Evolutionary conservation across 1,140 invertebrate species (phyloP).

Genomic region (Papilio aristodemus): DNA sequence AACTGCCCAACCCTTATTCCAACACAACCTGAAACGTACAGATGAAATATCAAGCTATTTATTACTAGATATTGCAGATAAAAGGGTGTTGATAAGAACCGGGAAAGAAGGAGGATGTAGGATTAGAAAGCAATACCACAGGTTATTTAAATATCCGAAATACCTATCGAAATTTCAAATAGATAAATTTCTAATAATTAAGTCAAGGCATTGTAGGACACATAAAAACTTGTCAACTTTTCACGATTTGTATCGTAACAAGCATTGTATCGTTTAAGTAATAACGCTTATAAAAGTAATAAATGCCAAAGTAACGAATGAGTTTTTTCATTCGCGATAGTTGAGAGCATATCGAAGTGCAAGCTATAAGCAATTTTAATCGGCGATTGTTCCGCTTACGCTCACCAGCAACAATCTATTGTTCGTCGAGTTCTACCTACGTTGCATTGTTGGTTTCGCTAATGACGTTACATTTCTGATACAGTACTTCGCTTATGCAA

Average conservation of each 20-base stretch:
- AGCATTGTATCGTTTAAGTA: neutral
- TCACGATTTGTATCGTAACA: neutral
- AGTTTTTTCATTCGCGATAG: constrained; percentile 48
- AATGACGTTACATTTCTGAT: constrained; percentile 27
- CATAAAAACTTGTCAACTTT: neutral
- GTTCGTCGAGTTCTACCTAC: constrained; percentile 42
- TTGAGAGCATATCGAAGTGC: constrained; percentile 52
- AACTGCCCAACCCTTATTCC: too few relatives aligned
- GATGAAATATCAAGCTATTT: too few relatives aligned
- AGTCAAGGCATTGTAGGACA: neutral
- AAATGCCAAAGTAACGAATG: constrained; percentile 48
- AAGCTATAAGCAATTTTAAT: constrained; percentile 73
- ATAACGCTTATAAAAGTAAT: constrained; percentile 42
- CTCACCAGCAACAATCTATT: constrained; percentile 60
- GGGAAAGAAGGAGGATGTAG: too few relatives aligned
- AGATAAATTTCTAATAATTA: neutral
- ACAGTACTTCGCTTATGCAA: neutral
- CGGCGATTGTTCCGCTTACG: constrained; percentile 67
- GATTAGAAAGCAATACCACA: too few relatives aligned
- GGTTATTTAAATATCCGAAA: too few relatives aligned
- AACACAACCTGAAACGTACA: too few relatives aligned
- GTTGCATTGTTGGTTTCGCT: constrained; percentile 32
- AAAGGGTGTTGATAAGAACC: too few relatives aligned
- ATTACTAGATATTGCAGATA: too few relatives aligned
- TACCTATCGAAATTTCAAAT: too few relatives aligned